phyloP scores from a whole-genome alignment of 2,113 vertebrate genomes.

The Haemorhous mexicanus region DNA sequence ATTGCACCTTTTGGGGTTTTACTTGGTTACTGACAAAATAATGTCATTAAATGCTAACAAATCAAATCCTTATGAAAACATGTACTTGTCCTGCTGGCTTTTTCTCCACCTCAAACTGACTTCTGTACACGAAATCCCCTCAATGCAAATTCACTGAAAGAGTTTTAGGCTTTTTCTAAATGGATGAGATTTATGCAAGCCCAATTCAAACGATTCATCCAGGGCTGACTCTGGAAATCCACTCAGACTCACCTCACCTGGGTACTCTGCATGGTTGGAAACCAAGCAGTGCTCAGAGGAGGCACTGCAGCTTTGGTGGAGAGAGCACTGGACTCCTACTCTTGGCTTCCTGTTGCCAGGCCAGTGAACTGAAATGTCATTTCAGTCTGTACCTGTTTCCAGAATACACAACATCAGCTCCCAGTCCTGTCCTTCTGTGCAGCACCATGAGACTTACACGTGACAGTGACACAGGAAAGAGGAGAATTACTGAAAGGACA shows the following conservation, averaged over 20 bases:
- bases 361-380: not conserved
- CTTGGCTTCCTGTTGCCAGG: not conserved
- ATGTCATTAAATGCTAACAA: not conserved
- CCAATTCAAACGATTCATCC: not conserved
- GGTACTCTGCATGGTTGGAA: not conserved
- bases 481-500: not conserved
- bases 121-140: not conserved
- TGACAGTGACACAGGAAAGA: not conserved
- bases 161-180: not conserved
- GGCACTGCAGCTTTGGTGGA: not conserved
- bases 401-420: not conserved
- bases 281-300: not conserved
- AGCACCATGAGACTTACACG: accelerated
- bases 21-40: not conserved
- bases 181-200: not conserved
- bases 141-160: not conserved
- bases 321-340: not conserved
- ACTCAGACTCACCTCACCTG: not conserved
- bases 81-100: not conserved
- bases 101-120: not conserved
- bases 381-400: not conserved
- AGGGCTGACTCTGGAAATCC: not conserved
- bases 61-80: not conserved
- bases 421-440: not conserved
- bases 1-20: not conserved